phyloP scores from a whole-genome alignment of 2,797 vertebrate species.

The Trachurus trachurus region DNA sequence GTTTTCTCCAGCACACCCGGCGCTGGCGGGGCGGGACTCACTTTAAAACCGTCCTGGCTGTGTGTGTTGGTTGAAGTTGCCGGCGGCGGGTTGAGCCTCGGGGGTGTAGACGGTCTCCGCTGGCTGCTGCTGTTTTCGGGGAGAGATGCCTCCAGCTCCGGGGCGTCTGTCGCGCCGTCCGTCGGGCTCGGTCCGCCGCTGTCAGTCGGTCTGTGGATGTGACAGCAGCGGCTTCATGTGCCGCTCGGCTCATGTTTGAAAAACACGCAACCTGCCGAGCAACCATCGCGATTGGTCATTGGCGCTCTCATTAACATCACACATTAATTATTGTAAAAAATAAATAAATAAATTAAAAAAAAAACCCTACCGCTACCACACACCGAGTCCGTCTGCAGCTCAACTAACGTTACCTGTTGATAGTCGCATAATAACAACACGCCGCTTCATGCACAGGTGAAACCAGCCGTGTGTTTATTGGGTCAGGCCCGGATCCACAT shows the following conservation, averaged over 20 bases:
- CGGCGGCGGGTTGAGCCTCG: not conserved
- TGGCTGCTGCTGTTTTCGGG: too few relatives aligned
- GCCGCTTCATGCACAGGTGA: slow-evolving; percentile 46
- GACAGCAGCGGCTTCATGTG: slow-evolving; percentile 48
- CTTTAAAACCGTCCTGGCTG: not conserved
- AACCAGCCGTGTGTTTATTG: not conserved
- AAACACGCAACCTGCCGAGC: not conserved
- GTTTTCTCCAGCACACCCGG: slow-evolving; percentile 52
- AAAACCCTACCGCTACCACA: not conserved
- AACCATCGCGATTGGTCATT: not conserved
- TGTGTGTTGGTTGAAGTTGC: rapidly evolving
- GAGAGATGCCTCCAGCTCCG: too few relatives aligned
- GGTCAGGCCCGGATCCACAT: too few relatives aligned
- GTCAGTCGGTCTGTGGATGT: slow-evolving; percentile 28
- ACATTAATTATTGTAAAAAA: too few relatives aligned
- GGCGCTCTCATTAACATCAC: not conserved
- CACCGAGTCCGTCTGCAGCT: slow-evolving; percentile 3
- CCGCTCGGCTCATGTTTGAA: not conserved
- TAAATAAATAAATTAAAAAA: too few relatives aligned
- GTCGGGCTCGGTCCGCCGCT: slow-evolving; percentile 21
- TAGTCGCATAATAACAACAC: slow-evolving; percentile 16
- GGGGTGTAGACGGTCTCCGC: too few relatives aligned
- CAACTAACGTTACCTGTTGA: slow-evolving; percentile 70
- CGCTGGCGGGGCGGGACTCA: slow-evolving; percentile 26
- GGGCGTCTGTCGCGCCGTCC: slow-evolving; percentile 11